Base-by-base conservation (phyloP, 2,888 invertebrate genomes). In the Autographa pulchrina region DNA sequence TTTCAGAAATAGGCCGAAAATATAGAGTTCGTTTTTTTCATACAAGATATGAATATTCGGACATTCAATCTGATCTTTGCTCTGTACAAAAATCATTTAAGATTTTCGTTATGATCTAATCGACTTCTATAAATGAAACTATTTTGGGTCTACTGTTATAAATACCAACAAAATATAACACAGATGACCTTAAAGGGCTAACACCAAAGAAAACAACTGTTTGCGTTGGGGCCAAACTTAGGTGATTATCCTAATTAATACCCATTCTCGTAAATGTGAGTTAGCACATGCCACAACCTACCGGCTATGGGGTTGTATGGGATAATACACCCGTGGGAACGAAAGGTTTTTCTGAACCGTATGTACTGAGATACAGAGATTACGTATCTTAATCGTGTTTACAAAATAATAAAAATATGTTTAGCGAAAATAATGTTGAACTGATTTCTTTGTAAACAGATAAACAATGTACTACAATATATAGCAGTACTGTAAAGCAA, bases 181-280 rank as follows among this genome's bases (percentile, higher is more conserved):
- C 48, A n/a, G 6, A 48, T n/a, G 48, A 48, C 48, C 48, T 48
- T 48, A 48, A 48, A 48, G 48, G 48, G 48, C 48, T 6, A 48
- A 48, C 48, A n/a, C 48, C n/a, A 48, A 48, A 48, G 48, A 48
- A 48, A 48, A n/a, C 48, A 48, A 48, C 48, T 48, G 48, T 48
- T n/a, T 7, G 8, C 48, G 48, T 48, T 48, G n/a, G 48, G 48
- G 48, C 7, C n/a, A n/a, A 48, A 48, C 48, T 48, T 48, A 48
- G 48, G 48, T 48, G 48, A 48, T 48, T 48, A 48, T 48, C 48
- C 48, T 48, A 48, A 48, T 48, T 48, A 48, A 48, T 48, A 48
- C 48, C 48, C 48, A 48, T 48, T n/a, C 7, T n/a, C 48, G n/a
- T 48, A 48, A 48, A 48, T 48, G 48, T 48, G 48, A 48, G 48